Conservation (phyloP, 1,140 invertebrate genomes). For the Drosophila murphyi region DNA sequence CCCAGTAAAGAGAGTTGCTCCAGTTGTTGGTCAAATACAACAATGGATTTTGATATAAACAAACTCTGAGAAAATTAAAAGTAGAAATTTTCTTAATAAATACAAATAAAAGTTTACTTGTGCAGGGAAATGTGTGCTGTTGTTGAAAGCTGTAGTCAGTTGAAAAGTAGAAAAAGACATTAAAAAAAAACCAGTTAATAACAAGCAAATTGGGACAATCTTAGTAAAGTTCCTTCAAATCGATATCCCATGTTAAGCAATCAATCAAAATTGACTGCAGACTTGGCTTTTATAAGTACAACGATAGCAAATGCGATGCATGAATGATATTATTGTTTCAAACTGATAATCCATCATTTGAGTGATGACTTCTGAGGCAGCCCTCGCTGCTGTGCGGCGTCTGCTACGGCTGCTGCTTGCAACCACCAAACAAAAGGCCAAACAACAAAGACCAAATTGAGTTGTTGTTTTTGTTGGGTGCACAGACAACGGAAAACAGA, state of each 20-base stretch:
- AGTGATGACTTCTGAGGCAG: constrained; percentile 28
- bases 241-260: not conserved
- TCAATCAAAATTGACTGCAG: constrained; percentile 40
- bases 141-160: too few species aligned
- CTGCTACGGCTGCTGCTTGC: constrained; percentile 28
- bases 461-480: constrained; percentile 27
- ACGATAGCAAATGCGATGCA: constrained; percentile 12
- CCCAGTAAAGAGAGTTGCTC: constrained; percentile 7
- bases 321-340: constrained; percentile 24
- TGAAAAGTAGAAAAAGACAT: too few species aligned
- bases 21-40: not conserved
- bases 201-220: too few species aligned
- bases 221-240: too few species aligned
- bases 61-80: not conserved
- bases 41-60: not conserved
- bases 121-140: too few species aligned
- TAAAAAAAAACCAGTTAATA: not conserved
- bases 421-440: constrained; percentile 71
- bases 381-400: constrained; percentile 44
- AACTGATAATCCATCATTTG: constrained; percentile 45
- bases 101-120: too few species aligned
- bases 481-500: constrained; percentile 59
- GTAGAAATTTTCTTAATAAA: not conserved
- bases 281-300: constrained; percentile 28
- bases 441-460: constrained; percentile 74